Percentiles rank a stretch among this genome's conserved stretches.
Conservation (phyloP, 2,888 invertebrate genomes). For the Lissocephala sabroskyi region DNA sequence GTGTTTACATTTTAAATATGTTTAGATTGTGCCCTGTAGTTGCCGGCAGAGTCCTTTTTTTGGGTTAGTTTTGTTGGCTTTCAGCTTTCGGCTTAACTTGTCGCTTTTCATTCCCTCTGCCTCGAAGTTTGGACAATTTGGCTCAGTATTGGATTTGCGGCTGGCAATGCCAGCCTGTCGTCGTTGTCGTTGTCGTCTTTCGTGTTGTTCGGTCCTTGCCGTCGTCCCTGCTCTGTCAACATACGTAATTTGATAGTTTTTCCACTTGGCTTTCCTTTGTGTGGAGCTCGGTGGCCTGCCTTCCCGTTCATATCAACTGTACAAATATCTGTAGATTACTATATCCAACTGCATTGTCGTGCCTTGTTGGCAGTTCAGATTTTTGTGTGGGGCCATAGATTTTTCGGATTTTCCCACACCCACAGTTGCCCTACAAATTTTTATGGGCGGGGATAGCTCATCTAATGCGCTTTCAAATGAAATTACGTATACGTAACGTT, state of each 20-base stretch:
- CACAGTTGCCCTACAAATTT: no score
- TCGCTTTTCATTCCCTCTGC: conserved; percentile 11
- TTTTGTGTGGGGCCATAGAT: conserved; percentile 22
- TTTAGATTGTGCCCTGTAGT: conserved; percentile 15
- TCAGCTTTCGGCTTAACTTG: conserved; percentile 25
- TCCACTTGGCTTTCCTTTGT: conserved; percentile 37
- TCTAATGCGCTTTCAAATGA: conserved; percentile 45
- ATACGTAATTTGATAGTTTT: conserved; percentile 62
- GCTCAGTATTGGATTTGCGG: conserved; percentile 40
- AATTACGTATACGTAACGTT: conserved; percentile 52
- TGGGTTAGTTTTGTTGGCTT: conserved; percentile 12
- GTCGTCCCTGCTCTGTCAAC: conserved; percentile 50
- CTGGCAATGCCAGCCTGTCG: conserved; percentile 13
- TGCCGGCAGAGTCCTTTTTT: conserved; percentile 5
- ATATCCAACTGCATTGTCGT: conserved; percentile 17
- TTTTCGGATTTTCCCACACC: no score
- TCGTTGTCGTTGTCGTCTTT: conserved; percentile 11
- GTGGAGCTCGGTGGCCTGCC: no score
- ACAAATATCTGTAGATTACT: conserved; percentile 39
- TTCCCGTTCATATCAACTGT: conserved; percentile 26
- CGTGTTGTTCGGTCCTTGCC: background rate
- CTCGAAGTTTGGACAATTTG: conserved; percentile 24
- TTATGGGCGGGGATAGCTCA: no score
- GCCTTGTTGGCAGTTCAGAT: conserved; percentile 37
- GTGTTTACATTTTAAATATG: conserved; percentile 45